Evolutionary conservation across 2,113 vertebrate genomes (phyloP), one percentile per base, ranked within the genome.

Genomic region (Murina feae): DNA sequence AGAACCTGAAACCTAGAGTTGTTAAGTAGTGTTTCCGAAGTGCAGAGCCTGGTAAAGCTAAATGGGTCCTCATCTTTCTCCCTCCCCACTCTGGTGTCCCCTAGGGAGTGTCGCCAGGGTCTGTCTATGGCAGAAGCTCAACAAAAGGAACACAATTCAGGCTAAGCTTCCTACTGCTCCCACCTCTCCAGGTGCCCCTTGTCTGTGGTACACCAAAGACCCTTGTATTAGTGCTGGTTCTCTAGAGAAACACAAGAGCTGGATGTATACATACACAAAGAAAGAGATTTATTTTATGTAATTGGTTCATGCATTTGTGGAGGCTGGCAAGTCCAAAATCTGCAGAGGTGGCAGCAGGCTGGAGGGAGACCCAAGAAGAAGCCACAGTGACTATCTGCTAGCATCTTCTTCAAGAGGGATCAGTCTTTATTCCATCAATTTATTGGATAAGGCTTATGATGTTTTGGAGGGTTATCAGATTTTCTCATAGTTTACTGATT

Each of bases 41-140:
- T 39, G 44, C 32, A 20, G 51, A n/a, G 1, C 30, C 37, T 80
- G 44, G 2, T 13, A 47, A 9, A n/a, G 32, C 16, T 83, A 20
- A 18, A 55, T n/a, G 9, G 25, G 37, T n/a, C 4, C n/a, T 37
- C 7, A 0, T 17, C 44, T 49, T 76, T 37, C 55, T 47, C 4
- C 8, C 28, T 69, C 6, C 42, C 42, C 0, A 2, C 32, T 21
- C 3, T 9, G 20, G 2, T 9, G 9, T 16, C 42, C 10, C 8
- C 14, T 60, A 16, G 35, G 44, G 25, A 7, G 1, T 0, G 11
- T 28, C 9, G 6, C 47, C 0, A 0, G 6, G 44, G 6, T 17
- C 65, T 42, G 17, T 42, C 69, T 14, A 1, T 0, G 2, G 23
- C 42, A 84, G 65, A 6, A 17, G 9, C 39, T 83, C 32, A 10